These are phyloP conservation scores for Dendrophyllia cribrosa DNA, from an alignment of 64 coral and sea anemone species.

Conservation along the genomic window DNA sequence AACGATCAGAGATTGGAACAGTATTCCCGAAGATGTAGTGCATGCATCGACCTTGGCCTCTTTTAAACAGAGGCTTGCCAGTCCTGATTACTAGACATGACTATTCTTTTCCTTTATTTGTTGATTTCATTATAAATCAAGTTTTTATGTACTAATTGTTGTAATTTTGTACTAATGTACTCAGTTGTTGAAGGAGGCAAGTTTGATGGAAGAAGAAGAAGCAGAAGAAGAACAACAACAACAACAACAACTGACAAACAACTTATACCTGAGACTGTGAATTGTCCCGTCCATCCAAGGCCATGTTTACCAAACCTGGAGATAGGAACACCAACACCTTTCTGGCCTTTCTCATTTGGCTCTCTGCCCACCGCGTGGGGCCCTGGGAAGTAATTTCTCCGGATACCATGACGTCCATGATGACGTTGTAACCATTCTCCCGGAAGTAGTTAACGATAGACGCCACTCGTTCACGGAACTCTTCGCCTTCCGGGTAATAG, in stretches of 20 bases:
- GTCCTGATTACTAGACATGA: no score
- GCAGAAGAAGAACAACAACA: neutral
- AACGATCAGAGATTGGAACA: no score
- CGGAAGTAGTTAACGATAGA: constrained; percentile 33
- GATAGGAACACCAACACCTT: constrained; percentile 51
- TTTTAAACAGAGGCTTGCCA: no score
- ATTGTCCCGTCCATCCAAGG: neutral
- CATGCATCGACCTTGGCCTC: no score
- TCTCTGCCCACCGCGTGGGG: constrained; percentile 34
- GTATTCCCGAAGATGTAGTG: no score
- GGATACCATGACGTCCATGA: constrained; percentile 46
- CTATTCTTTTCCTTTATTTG: no score
- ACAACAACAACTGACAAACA: neutral
- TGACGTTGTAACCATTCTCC: constrained; percentile 40
- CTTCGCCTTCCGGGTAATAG: constrained; percentile 33
- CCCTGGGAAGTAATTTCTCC: constrained; percentile 29
- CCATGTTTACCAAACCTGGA: constrained; percentile 31
- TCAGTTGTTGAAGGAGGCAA: no score
- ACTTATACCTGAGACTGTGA: constrained; percentile 2
- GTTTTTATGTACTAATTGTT: no score
- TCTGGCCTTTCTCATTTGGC: constrained; percentile 23
- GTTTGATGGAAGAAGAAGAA: no score
- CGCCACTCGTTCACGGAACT: neutral
- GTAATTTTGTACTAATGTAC: no score
- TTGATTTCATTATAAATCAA: no score